Conservation (phyloP, 1,140 invertebrate genomes). For the Ericerus pela region DNA sequence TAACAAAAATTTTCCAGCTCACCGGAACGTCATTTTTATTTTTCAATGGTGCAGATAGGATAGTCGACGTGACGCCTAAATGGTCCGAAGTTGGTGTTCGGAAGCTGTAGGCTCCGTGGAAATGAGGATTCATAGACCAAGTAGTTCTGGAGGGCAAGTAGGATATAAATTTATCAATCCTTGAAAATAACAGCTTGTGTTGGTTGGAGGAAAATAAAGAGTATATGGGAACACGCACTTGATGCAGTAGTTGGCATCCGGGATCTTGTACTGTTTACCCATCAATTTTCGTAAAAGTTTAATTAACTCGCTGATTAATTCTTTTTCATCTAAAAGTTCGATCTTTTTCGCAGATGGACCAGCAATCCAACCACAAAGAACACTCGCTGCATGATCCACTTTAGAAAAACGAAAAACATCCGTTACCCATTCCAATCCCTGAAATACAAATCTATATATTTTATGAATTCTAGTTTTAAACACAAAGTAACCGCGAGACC, state of each 20-base stretch:
- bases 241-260: neutral
- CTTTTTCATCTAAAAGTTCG: constrained; percentile 35
- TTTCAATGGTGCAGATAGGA: constrained; percentile 40
- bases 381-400: constrained; percentile 45
- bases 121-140: constrained; percentile 51
- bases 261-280: neutral
- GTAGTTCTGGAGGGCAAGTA: too few relatives aligned
- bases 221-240: too few relatives aligned
- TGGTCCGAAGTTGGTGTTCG: constrained; percentile 40
- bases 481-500: neutral
- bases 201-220: too few relatives aligned
- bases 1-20: too few relatives aligned
- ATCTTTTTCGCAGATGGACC: constrained; percentile 37
- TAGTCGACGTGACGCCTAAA: constrained; percentile 28
- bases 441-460: neutral
- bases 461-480: neutral
- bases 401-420: constrained; percentile 49
- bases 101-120: constrained; percentile 53
- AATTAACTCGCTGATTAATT: constrained; percentile 27
- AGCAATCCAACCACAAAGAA: constrained; percentile 48
- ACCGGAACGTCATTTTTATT: constrained; percentile 34
- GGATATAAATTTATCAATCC: too few relatives aligned
- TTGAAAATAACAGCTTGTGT: too few relatives aligned
- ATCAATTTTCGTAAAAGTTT: neutral
- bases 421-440: constrained; percentile 36